Evolutionary conservation across 2,797 vertebrate genomes (phyloP).

Genomic region (Odontamblyopus lacepedii): DNA sequence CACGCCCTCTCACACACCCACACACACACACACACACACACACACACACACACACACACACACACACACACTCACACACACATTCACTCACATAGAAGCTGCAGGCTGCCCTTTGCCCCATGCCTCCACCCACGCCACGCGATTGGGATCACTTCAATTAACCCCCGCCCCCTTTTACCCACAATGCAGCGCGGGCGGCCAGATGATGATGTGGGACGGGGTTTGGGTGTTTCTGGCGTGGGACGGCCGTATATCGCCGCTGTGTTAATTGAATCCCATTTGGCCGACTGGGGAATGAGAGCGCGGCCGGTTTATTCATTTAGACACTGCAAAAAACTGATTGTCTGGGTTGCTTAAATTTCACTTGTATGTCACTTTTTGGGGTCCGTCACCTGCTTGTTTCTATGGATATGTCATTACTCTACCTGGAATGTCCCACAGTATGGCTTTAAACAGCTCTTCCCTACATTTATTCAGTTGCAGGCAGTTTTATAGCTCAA

Average conservation of each 20-base stretch:
- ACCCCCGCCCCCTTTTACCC: conserved; percentile 54
- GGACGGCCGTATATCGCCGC: conserved; percentile 42
- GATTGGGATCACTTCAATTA: conserved; percentile 78
- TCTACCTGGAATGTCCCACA: too few species aligned
- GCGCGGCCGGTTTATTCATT: conserved; percentile 32
- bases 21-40: neutral
- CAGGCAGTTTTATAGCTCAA: too few species aligned
- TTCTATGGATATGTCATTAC: too few species aligned
- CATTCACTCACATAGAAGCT: conserved; percentile 20
- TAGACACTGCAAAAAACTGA: conserved; percentile 15
- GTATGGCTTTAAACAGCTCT: too few species aligned
- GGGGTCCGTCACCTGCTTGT: too few species aligned
- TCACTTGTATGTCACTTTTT: too few species aligned
- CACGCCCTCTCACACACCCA: neutral
- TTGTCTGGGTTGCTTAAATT: too few species aligned
- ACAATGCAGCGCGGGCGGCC: conserved; percentile 35
- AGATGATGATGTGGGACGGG: conserved; percentile 46
- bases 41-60: neutral
- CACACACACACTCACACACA: neutral
- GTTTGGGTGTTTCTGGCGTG: conserved; percentile 18
- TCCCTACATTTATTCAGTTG: too few species aligned
- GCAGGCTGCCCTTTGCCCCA: conserved; percentile 37
- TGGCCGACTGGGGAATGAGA: conserved; percentile 37
- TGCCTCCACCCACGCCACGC: conserved; percentile 45
- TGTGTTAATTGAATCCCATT: conserved; percentile 75